A percentile compares a stretch with the other conserved stretches of the same genome.
phyloP scores from a whole-genome alignment of 2,113 vertebrate genomes.

The Malurus alboscapulatus region DNA sequence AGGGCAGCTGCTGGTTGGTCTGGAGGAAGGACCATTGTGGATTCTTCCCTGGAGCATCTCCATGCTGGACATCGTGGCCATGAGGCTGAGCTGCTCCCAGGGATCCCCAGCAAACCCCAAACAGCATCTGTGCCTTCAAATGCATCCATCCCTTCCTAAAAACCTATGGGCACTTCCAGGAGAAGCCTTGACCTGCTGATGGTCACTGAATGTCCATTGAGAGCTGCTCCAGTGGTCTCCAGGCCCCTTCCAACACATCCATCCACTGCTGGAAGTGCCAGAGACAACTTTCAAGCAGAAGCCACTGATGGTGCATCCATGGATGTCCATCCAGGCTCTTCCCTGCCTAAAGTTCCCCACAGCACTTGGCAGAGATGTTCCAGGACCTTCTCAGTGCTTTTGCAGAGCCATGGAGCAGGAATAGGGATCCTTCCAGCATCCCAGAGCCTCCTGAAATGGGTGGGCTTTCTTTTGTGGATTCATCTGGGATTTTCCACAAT shows the following conservation, averaged over 20 bases:
- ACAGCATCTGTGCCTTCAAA: accelerated
- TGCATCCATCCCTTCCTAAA: background rate
- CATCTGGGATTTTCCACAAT: background rate
- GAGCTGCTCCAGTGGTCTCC: background rate
- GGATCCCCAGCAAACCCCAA: background rate
- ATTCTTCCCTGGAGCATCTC: background rate
- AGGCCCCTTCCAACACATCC: background rate
- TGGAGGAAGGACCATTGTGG: background rate
- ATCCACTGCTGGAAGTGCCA: background rate
- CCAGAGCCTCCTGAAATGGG: accelerated
- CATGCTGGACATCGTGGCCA: accelerated
- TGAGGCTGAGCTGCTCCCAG: background rate
- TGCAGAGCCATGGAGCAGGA: background rate
- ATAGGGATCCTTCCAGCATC: background rate
- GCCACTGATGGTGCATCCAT: background rate
- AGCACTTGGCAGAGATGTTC: background rate
- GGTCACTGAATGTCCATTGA: background rate
- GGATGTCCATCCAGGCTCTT: background rate
- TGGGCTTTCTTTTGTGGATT: background rate
- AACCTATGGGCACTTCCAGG: background rate
- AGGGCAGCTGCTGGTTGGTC: background rate
- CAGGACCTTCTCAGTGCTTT: background rate
- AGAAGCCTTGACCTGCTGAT: background rate
- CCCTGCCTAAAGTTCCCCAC: background rate
- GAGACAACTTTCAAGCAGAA: background rate